Base-by-base conservation (phyloP, 2,113 vertebrate genomes). In the Syngnathus typhle region DNA sequence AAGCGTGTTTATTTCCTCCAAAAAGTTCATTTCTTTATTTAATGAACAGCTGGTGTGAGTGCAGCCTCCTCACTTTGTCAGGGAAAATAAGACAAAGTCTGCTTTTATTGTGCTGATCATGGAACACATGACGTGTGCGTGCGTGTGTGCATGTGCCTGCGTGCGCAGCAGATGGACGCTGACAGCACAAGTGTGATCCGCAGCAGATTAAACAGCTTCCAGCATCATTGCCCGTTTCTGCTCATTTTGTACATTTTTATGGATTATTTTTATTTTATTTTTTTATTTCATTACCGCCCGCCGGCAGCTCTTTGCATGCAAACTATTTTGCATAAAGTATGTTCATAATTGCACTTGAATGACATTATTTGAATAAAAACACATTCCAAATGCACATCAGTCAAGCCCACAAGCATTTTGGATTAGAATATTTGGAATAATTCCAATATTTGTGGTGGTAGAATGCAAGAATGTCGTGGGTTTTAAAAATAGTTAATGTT, bases 171-270 rank as follows among this genome's bases (percentile, higher is more conserved):
- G 72, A 74, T 82, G 76, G 78, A 73, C 68, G 66, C 38, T 71
- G 78, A 75, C 47, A 66, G 60, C 60, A 74, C 59, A 64, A 72
- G 71, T 78, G 71, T 76, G 75, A 84, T 76, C 73, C 58, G 15
- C 65, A 43, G 64, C 67, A 46, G 68, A 77, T 79, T 69, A 72
- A 71, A 68, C 70, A 71, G 47, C 71, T 81, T 65, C 66, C 52
- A 54, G 66, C 70, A 27, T 67, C 52, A 47, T 65, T 71, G 75
- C 65, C 54, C 37, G 60, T 71, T 58, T 27, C 52, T 64, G 68
- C 58, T 72, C 39, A 62, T 72, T 65, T 68, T 73, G 60, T 51
- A 41, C 52, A 51, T 71, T 65, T 65, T 38, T 23, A 65, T 62
- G 44, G 2, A 47, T 47, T 47, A 16, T 5, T 52, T 15, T 54